A percentile compares a stretch with the other conserved stretches of the same genome.
Conservation (phyloP, 2,888 invertebrate genomes). For the Tridacna crocea region DNA sequence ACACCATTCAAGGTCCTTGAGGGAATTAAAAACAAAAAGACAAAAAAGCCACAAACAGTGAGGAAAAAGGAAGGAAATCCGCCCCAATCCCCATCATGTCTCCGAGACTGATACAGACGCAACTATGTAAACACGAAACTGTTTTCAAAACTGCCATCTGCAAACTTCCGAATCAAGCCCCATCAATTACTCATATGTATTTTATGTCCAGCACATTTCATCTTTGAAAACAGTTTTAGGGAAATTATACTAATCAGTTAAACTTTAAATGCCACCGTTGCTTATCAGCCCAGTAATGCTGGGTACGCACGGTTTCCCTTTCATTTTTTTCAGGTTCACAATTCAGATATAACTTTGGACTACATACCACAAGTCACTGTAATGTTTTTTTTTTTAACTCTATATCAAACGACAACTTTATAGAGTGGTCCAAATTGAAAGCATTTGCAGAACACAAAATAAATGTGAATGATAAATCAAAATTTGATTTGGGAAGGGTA, state of each 20-base stretch:
- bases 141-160: slow-evolving; percentile 19
- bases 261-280: slow-evolving; percentile 25
- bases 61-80: slow-evolving; percentile 9
- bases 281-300: slow-evolving; percentile 34
- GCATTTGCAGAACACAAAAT: too few relatives aligned
- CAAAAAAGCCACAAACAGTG: not conserved
- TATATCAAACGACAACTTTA: too few relatives aligned
- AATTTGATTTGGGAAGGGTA: too few relatives aligned
- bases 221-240: slow-evolving; percentile 28
- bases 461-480: too few relatives aligned
- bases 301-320: slow-evolving; percentile 12
- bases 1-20: too few relatives aligned
- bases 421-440: too few relatives aligned
- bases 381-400: too few relatives aligned
- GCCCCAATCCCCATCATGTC: not conserved
- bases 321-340: not conserved
- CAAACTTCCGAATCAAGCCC: slow-evolving; percentile 23
- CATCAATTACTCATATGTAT: slow-evolving; percentile 25
- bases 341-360: too few relatives aligned
- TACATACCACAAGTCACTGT: too few relatives aligned
- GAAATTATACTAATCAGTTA: slow-evolving; percentile 28
- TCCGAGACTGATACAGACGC: slow-evolving; percentile 16
- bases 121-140: slow-evolving; percentile 11
- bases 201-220: slow-evolving; percentile 15
- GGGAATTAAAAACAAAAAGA: too few relatives aligned